Conservation (phyloP, 2,888 invertebrate species). For the Neoaliturus tenellus region DNA sequence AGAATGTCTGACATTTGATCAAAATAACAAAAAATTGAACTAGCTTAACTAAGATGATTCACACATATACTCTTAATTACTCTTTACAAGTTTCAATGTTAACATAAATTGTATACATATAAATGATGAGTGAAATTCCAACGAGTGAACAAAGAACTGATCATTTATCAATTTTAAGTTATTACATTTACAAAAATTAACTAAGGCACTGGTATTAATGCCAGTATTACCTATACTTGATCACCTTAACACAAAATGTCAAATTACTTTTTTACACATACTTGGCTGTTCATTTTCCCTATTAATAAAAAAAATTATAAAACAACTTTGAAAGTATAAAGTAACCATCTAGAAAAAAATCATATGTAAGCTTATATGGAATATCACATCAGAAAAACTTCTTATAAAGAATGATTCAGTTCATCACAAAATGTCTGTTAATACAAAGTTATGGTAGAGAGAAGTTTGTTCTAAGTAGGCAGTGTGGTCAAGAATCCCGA, state of each 20-base stretch:
- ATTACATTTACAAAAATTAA: too few relatives aligned
- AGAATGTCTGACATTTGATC: neutral
- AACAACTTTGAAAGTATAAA: neutral
- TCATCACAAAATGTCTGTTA: neutral
- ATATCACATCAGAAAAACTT: constrained; percentile 1
- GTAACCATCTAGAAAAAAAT: neutral
- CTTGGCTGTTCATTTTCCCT: neutral
- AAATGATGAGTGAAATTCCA: too few relatives aligned
- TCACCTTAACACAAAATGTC: neutral
- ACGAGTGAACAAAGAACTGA: too few relatives aligned
- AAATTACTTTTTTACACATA: neutral
- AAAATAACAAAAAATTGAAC: neutral
- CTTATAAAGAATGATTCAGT: neutral
- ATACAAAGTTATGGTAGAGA: too few relatives aligned
- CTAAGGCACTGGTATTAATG: constrained; percentile 14
- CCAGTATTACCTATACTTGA: neutral
- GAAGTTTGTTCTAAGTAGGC: neutral
- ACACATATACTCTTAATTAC: too few relatives aligned
- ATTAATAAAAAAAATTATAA: neutral
- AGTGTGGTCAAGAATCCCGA: neutral
- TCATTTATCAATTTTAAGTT: too few relatives aligned
- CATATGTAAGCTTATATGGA: neutral
- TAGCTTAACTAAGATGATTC: neutral
- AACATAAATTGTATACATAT: too few relatives aligned
- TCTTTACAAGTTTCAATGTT: too few relatives aligned